Evolutionary conservation across 2,113 vertebrate genomes (phyloP).

Genomic region (Panthera uncia): DNA sequence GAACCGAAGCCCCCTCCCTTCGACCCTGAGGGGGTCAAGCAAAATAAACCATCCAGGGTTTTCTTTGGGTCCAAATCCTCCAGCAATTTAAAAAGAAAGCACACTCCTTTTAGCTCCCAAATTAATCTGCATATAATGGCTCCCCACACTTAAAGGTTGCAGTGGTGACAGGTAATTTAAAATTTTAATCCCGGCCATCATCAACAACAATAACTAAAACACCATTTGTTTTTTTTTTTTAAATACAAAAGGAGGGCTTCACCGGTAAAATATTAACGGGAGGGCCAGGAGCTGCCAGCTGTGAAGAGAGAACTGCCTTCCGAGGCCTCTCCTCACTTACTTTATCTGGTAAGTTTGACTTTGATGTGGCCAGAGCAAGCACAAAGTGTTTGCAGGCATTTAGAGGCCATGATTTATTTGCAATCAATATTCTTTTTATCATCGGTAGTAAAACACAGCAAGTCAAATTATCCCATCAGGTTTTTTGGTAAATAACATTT

Average conservation of each 20-base stretch:
- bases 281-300: neutral
- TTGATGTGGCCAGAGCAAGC: constrained; percentile 78
- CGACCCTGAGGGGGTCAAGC: constrained; percentile 36
- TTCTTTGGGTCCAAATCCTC: neutral
- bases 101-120: neutral
- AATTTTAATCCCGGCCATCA: constrained; percentile 55
- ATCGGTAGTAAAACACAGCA: constrained; percentile 87
- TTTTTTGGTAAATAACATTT: constrained; percentile 89
- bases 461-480: constrained; percentile 89
- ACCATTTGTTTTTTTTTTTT: neutral
- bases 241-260: constrained; percentile 59
- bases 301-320: constrained; percentile 3
- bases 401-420: constrained; percentile 86
- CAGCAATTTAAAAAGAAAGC: constrained; percentile 55
- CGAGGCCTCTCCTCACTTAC: constrained; percentile 50
- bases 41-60: constrained; percentile 37
- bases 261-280: constrained; percentile 80
- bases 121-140: constrained; percentile 68
- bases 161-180: constrained; percentile 57
- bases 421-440: constrained; percentile 91
- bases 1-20: neutral
- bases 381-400: constrained; percentile 80
- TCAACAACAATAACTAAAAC: constrained; percentile 17
- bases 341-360: constrained; percentile 83
- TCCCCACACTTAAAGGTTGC: neutral